Evolutionary conservation across 2,113 vertebrate species (phyloP).

Genomic region (Silurus glanis): DNA sequence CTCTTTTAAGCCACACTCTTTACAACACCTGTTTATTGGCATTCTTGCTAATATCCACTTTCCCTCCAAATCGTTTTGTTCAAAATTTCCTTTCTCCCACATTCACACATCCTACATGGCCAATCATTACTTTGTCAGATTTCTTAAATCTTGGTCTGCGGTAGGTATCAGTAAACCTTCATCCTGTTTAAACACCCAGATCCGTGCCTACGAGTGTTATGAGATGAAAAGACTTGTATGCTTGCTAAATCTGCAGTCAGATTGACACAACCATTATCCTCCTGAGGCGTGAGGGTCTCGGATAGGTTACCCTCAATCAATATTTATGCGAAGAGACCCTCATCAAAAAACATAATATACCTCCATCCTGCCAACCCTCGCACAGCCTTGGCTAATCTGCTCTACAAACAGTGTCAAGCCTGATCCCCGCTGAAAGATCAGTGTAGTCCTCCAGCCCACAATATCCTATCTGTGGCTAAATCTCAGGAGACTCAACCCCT

Average conservation of each 20-base stretch:
- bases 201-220: neutral
- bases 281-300: conserved; percentile 29
- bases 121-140: neutral
- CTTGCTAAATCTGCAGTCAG: neutral
- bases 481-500: conserved; percentile 47
- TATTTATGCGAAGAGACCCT: conserved; percentile 52
- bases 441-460: conserved; percentile 27
- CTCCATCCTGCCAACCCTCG: conserved; percentile 54
- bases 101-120: no score
- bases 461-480: conserved; percentile 39
- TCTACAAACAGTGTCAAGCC: conserved; percentile 69
- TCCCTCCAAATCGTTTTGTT: conserved; percentile 1
- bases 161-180: conserved; percentile 1
- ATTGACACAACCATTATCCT: conserved; percentile 28
- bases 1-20: conserved; percentile 23
- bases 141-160: neutral
- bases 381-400: conserved; percentile 67
- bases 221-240: conserved; percentile 6
- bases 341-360: conserved; percentile 24
- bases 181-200: conserved; percentile 29
- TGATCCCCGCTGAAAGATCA: conserved; percentile 57
- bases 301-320: conserved; percentile 46
- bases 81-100: neutral
- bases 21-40: conserved; percentile 20
- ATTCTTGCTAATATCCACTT: neutral